These are phyloP conservation scores for Brenthis daphne DNA, from an alignment of 2,888 invertebrate species.

Conservation along the genomic window DNA sequence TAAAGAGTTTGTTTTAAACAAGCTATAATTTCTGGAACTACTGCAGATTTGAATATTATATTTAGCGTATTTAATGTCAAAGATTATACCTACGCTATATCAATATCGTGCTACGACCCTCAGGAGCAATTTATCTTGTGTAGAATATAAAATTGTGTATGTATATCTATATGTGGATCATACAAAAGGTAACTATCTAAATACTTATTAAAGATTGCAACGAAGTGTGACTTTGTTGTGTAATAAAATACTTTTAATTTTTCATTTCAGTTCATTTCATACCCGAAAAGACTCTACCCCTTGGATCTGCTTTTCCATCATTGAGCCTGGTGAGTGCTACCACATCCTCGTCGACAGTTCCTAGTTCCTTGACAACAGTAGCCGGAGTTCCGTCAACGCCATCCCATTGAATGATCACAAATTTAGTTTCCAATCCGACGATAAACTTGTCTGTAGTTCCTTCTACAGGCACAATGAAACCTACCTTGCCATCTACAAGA, in stretches of 20 bases:
- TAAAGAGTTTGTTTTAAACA: too few species aligned
- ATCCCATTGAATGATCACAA: slow-evolving; percentile 85
- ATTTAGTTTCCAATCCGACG: slow-evolving; percentile 84
- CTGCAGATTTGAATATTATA: too few species aligned
- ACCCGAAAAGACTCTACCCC: slow-evolving; percentile 89
- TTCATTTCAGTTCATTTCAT: not conserved
- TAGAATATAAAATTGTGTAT: too few species aligned
- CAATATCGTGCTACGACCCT: too few species aligned
- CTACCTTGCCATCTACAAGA: slow-evolving; percentile 64
- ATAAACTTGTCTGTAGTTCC: slow-evolving; percentile 84
- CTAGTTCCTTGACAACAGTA: slow-evolving; percentile 68
- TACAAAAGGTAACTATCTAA: not conserved
- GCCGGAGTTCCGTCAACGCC: slow-evolving; percentile 78
- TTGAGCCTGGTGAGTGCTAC: slow-evolving; percentile 84
- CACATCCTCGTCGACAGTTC: slow-evolving; percentile 81
- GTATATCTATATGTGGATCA: too few species aligned
- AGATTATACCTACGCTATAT: too few species aligned
- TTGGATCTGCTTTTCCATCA: slow-evolving; percentile 89
- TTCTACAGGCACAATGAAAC: slow-evolving; percentile 85
- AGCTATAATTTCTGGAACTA: too few species aligned
- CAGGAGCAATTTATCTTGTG: too few species aligned
- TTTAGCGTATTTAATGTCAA: too few species aligned
- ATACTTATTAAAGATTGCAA: not conserved
- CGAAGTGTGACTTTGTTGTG: too few species aligned
- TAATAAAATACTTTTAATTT: not conserved